Evolutionary conservation across 2,888 invertebrate genomes (phyloP).

Genomic region (Tortrix viridana): DNA sequence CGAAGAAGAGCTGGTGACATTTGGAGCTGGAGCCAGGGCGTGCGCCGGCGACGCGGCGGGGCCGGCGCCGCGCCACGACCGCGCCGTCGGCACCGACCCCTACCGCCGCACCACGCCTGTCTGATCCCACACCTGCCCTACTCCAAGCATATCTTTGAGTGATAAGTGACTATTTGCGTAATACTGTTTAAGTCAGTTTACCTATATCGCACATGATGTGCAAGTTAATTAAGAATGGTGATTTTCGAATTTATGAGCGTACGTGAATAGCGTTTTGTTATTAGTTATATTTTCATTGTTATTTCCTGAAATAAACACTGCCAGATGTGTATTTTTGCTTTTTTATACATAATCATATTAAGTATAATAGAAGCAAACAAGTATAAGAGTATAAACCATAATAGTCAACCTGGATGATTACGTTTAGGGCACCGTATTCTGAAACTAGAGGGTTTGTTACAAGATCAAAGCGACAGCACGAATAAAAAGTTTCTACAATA

Average conservation of each 20-base stretch:
- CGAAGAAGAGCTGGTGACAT: conserved; percentile 88
- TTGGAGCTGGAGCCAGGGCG: conserved; percentile 85
- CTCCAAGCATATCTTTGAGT: conserved; percentile 80
- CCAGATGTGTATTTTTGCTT: conserved; percentile 69
- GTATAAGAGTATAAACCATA: no score
- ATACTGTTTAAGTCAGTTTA: conserved; percentile 51
- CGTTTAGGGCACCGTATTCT: no score
- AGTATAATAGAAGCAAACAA: no score
- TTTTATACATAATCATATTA: conserved; percentile 35
- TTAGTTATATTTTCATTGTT: conserved; percentile 73
- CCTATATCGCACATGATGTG: conserved; percentile 24
- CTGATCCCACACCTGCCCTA: conserved; percentile 63
- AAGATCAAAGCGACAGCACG: no score
- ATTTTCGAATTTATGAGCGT: conserved; percentile 78
- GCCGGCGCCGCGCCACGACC: conserved; percentile 66
- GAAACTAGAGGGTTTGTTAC: no score
- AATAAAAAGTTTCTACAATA: no score
- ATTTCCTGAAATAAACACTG: conserved; percentile 81
- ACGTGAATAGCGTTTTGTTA: conserved; percentile 68
- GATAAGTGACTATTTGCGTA: conserved; percentile 70
- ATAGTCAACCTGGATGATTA: no score
- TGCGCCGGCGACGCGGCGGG: conserved; percentile 63
- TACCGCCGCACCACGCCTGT: conserved; percentile 86
- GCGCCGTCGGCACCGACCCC: conserved; percentile 81
- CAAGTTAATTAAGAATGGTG: conserved; percentile 42